Evolutionary conservation across 2,888 invertebrate species (phyloP), one percentile per base, ranked within the genome.

Genomic region (Drosophila ezoana): DNA sequence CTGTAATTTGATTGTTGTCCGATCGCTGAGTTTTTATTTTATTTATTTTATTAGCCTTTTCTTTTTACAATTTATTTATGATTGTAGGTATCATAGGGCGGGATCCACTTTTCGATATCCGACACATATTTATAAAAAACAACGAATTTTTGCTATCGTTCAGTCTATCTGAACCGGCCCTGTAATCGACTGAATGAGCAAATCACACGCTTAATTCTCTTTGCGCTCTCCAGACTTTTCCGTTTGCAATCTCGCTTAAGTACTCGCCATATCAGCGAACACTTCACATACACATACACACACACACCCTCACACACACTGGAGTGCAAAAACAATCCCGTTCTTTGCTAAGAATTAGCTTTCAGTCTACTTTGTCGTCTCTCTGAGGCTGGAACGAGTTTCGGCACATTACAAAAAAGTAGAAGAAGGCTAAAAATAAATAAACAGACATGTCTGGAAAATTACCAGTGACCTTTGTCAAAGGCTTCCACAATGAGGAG

Each of bases 401-500:
- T 40, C 44, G 33, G 16, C 14, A 23, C 20, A 57, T 47, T 38
- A 38, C 10, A 43, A 47, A 65, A 61, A 44, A 52, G n/a, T n/a
- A 37, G 37, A 20, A 11, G 2, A 20, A n/a, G 20, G 1, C n/a
- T 35, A 51, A 18, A 40, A 41, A 48, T 40, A 49, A 9, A 35
- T 28, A 32, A 57, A 41, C 16, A 18, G 47, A 40, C 33, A 83
- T 83, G 83, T 71, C 84, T 65, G 65, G 68, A 74, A 69, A 1
- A 52, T 60, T 84, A 14, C 95, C 95, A n/a, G 89, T 93, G 63
- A 95, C 95, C 1, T 95, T 93, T 81, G 93, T 95, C 0, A 92
- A 94, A 74, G 95, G 94, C 33, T 95, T 95, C 80, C 95, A 95
- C 83, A 93, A 95, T 91, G 93, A 93, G 76, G 92, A 93, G 41